Evolutionary conservation across 2,113 vertebrate species (phyloP), one percentile per base, ranked within the genome.

Genomic region (Pituophis catenifer): DNA sequence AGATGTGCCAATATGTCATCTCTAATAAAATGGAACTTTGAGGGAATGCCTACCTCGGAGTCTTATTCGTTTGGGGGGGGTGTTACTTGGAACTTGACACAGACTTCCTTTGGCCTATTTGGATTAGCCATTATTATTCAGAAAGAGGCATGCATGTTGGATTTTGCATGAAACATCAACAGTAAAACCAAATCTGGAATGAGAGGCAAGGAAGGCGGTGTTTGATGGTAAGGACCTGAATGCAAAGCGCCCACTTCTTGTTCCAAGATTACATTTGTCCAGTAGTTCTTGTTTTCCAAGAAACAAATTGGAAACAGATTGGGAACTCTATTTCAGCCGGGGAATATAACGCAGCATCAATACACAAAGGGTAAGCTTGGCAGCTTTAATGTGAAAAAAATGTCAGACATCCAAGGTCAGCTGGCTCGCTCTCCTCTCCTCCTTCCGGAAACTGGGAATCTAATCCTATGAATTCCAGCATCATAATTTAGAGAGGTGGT

Each of bases 351-450:
- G 48, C 85, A 95, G 91, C 65, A 52, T 65, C 26, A 17, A 59
- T 50, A n/a, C 91, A 44, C 50, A 93, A 92, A 94, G 94, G 57
- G 93, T 44, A 90, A 94, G 86, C 89, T 89, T 91, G 6, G 65
- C 90, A 29, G 90, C 52, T 59, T 17, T 0, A 0, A 0, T 15
- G 88, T 81, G 33, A 81, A 81, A 81, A 81, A 81, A 81, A 87
- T 88, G 93, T 10, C 19, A 91, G 90, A 92, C 93, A 50, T 44
- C 38, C 59, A 70, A 90, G 89, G 59, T 70, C 89, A 70, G 17
- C 59, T 52, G 89, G 89, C 44, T 70, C 21, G 8, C 26, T 50
- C 7, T 90, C 89, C 26, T 17, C 48, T 81, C n/a, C 90, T 54
- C 19, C 89, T 75, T 75, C 48, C 15, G 50, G 65, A 21, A 53